Base-by-base conservation (phyloP, 2,113 vertebrate species). In the Ceratotherium simum region DNA sequence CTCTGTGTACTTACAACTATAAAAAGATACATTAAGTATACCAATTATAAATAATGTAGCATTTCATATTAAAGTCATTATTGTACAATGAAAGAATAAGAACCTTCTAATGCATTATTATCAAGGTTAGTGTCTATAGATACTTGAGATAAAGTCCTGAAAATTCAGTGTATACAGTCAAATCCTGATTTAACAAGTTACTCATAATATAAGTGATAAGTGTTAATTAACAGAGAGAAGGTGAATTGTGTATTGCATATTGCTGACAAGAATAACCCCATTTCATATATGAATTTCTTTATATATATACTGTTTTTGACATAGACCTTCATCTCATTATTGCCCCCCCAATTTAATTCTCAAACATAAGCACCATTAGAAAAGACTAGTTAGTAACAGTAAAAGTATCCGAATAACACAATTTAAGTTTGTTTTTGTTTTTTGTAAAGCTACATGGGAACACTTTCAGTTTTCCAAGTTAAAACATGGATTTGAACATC, bases 1-100 rank as follows among this genome's bases (percentile, higher is more conserved):
- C 98, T 99, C 98, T 98, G 98, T 97, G 97, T 99, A 99, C 98
- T 98, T 98, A 98, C 97, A 98, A 97, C 98, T 99, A 99, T 98
- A 98, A 99, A 99, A 99, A 99, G 99, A 99, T 99, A 99, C 98
- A 98, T 98, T 99, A 99, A 98, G 97, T 98, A 98, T 98, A 98
- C 98, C 98, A 98, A 97, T 99, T 98, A 99, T 99, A 99, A 99
- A 99, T 99, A 99, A 98, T 90, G 98, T 98, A 98, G 98, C 97
- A 97, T 98, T 98, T 99, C 97, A 98, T 99, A 98, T 95, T 98
- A 98, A 98, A 98, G 98, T 97, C 96, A 97, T 98, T 98, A 98
- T 97, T 98, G 98, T 99, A 98, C 98, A 99, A 96, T 90, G 97
- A 90, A 98, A 96, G 98, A 98, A 97, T 95, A 98, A 97, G 98